Percentiles rank a stretch among this genome's conserved stretches.
phyloP scores from a whole-genome alignment of 2,888 invertebrate genomes.

The Eulithis testata region DNA sequence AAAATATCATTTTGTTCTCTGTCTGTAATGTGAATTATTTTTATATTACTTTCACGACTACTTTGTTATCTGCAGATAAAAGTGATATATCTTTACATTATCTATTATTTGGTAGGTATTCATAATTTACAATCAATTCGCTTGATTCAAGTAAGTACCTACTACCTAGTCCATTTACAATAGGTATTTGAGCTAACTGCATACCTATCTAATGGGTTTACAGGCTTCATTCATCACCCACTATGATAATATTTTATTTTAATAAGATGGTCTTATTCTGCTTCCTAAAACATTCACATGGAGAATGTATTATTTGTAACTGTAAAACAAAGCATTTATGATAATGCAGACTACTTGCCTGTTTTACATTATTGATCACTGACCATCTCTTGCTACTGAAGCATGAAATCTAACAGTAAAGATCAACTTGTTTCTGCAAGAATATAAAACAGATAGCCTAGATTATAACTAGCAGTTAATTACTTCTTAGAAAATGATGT shows the following conservation, averaged over 20 bases:
- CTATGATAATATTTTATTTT: constrained; percentile 7
- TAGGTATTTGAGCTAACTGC: not conserved
- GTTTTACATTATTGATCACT: constrained; percentile 56
- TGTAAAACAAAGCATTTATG: constrained; percentile 47
- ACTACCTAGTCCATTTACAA: not conserved
- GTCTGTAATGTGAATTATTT: too few relatives aligned
- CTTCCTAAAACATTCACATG: constrained; percentile 30
- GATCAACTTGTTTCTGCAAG: constrained; percentile 9
- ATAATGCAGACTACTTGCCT: constrained; percentile 46
- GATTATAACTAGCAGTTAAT: constrained; percentile 12
- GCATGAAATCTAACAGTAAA: constrained; percentile 61
- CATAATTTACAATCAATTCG: constrained; percentile 1
- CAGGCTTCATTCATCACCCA: not conserved
- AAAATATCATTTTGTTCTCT: too few relatives aligned
- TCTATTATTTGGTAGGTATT: constrained; percentile 35
- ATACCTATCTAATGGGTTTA: not conserved
- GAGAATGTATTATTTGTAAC: constrained; percentile 47
- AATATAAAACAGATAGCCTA: constrained; percentile 19
- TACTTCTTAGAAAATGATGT: constrained; percentile 16
- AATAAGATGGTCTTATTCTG: not conserved
- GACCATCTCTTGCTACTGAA: constrained; percentile 64
- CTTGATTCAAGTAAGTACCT: not conserved
- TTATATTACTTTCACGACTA: constrained; percentile 21
- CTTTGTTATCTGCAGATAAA: constrained; percentile 44
- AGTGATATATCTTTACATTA: constrained; percentile 36